phyloP scores from a whole-genome alignment of 1,140 invertebrate genomes.

The Drosophila virilis region DNA sequence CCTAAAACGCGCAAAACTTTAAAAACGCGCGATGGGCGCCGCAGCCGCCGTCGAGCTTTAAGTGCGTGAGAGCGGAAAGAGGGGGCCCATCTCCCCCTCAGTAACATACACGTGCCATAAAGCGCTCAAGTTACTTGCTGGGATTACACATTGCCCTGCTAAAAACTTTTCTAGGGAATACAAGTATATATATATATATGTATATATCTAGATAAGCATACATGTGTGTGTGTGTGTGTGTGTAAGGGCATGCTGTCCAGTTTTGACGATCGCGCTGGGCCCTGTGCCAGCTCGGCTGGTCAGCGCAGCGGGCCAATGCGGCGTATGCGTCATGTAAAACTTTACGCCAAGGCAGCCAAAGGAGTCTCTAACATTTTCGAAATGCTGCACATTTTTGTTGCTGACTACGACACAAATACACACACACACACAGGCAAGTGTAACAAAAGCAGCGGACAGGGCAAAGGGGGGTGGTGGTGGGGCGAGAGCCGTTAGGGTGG shows the following conservation, averaged over 20 bases:
- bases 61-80: background rate
- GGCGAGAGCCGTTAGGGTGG: constrained; percentile 19
- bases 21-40: constrained; percentile 25
- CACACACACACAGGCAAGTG: constrained; percentile 42
- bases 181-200: no score
- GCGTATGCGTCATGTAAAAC: constrained; percentile 69
- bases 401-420: constrained; percentile 62
- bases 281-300: background rate
- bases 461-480: background rate
- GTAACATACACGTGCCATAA: constrained; percentile 67
- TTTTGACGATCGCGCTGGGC: constrained; percentile 35
- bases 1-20: constrained; percentile 68
- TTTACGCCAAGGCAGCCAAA: constrained; percentile 22
- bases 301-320: constrained; percentile 44
- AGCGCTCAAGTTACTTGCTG: constrained; percentile 75
- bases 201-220: background rate
- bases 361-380: constrained; percentile 67
- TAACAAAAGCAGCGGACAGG: constrained; percentile 26
- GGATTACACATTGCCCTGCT: constrained; percentile 50
- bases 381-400: constrained; percentile 68
- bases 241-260: constrained; percentile 13
- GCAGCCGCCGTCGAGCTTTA: constrained; percentile 3
- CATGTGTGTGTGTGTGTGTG: background rate
- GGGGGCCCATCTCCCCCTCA: no score
- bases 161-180: constrained; percentile 5